Percentiles rank a stretch among this genome's conserved stretches.
These are phyloP conservation scores for Drosophila yooni DNA, from an alignment of 2,888 invertebrate genomes.

Conservation along the genomic window DNA sequence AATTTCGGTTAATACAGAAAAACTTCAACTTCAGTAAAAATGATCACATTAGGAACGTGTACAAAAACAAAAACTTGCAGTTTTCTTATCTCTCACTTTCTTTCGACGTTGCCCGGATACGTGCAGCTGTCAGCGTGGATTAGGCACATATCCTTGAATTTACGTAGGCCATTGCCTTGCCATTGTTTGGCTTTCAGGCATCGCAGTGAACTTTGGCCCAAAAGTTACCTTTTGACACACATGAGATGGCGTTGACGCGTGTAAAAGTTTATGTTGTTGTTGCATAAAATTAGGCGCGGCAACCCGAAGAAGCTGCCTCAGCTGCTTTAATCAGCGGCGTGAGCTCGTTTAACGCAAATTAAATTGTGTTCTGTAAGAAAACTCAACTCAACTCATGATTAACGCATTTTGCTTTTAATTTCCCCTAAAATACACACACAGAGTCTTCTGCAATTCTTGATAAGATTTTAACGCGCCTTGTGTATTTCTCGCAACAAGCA, in stretches of 20 bases:
- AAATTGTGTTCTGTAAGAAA: slow-evolving; percentile 68
- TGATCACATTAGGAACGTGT: slow-evolving; percentile 6
- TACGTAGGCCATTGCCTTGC: slow-evolving; percentile 49
- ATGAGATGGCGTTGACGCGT: slow-evolving; percentile 70
- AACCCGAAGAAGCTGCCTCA: slow-evolving; percentile 35
- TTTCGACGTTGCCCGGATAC: slow-evolving; percentile 50
- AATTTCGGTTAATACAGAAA: slow-evolving; percentile 18
- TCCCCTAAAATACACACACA: slow-evolving; percentile 47
- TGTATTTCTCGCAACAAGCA: slow-evolving; percentile 67
- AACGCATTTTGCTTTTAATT: slow-evolving; percentile 78
- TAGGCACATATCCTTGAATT: slow-evolving; percentile 66
- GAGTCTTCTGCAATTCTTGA: slow-evolving; percentile 63
- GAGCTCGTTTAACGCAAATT: slow-evolving; percentile 79
- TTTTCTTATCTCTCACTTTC: slow-evolving; percentile 60
- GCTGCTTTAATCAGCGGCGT: slow-evolving; percentile 66
- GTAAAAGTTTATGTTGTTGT: slow-evolving; percentile 73
- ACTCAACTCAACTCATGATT: slow-evolving; percentile 70
- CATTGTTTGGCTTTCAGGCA: slow-evolving; percentile 34
- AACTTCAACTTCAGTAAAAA: slow-evolving; percentile 6
- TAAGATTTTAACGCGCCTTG: slow-evolving; percentile 78
- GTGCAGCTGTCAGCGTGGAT: slow-evolving; percentile 74
- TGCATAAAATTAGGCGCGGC: slow-evolving; percentile 66
- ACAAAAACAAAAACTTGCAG: slow-evolving; percentile 52
- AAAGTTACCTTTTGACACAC: slow-evolving; percentile 69
- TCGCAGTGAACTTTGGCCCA: slow-evolving; percentile 52